Evolutionary conservation across 2,113 vertebrate genomes (phyloP), one percentile per base, ranked within the genome.

Genomic region (Aegypius monachus): DNA sequence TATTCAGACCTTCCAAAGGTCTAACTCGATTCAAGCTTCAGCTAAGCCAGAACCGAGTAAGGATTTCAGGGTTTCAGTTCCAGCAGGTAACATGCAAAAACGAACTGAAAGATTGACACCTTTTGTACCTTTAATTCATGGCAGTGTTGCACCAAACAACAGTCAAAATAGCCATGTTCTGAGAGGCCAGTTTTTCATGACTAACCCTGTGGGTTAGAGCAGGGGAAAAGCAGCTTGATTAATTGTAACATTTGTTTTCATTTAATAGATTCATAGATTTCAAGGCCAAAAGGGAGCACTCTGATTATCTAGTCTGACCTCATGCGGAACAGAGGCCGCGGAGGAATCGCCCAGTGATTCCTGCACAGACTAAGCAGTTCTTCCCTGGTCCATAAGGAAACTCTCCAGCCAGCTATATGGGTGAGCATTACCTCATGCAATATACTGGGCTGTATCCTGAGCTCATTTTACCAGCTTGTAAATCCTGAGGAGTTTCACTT

Each of bases 221-320:
- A 86, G 38, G 63, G 65, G 53, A 91, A 92, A 95, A 84, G 16
- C 53, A 93, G 52, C 42, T 93, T 93, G 77, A 82, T 67, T 97
- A 80, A 94, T 93, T 58, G 25, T 50, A 91, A 85, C 52, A 55
- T 89, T 95, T 94, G 53, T 87, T 97, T 92, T 82, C 43, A 58
- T 89, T 81, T 85, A 89, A 89, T 53, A 89, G 56, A 87, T 91
- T 79, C 65, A 89, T 53, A 73, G 78, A 73, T 91, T 89, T 79
- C 17, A 45, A 73, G 84, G 45, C 48, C 62, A 50, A 85, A 79
- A 91, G 67, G 59, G 71, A 86, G 26, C 26, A 67, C 81, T 84
- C 59, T 71, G 82, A 80, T 95, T 95, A 42, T 80, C 62, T 82
- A 90, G 66, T 93, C 81, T 94, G 97, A 95, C 74, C 42, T 93